A percentile compares a stretch with the other conserved stretches of the same genome.
Conservation (phyloP, 2,888 invertebrate genomes). For the Corbicula japonica region DNA sequence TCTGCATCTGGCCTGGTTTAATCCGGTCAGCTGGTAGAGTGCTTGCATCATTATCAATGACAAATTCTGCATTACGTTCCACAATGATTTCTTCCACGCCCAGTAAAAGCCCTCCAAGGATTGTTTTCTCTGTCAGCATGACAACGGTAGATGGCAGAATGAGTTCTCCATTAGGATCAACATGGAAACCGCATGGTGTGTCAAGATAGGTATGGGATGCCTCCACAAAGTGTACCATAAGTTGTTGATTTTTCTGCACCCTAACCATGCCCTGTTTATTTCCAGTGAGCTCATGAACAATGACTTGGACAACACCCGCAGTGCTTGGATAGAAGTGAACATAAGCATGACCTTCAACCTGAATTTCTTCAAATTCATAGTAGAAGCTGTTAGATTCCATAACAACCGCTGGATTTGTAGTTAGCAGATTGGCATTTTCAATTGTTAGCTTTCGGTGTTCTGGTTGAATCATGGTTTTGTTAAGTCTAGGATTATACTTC, state of each 20-base stretch:
- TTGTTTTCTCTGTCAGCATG: slow-evolving; percentile 70
- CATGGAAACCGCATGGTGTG: slow-evolving; percentile 78
- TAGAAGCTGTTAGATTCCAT: slow-evolving; percentile 72
- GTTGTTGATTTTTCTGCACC: slow-evolving; percentile 72
- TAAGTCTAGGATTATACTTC: slow-evolving; percentile 77
- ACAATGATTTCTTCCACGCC: slow-evolving; percentile 75
- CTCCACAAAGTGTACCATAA: slow-evolving; percentile 73
- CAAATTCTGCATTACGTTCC: slow-evolving; percentile 72
- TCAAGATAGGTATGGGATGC: slow-evolving; percentile 79
- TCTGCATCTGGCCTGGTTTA: slow-evolving; percentile 53
- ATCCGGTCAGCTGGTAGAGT: slow-evolving; percentile 50
- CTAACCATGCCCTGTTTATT: slow-evolving; percentile 76
- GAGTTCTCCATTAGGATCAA: slow-evolving; percentile 75
- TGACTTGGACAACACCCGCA: slow-evolving; percentile 66
- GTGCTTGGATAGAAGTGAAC: slow-evolving; percentile 76
- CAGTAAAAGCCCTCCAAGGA: slow-evolving; percentile 73
- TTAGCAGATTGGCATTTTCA: slow-evolving; percentile 69
- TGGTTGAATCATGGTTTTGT: slow-evolving; percentile 70
- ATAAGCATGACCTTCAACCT: slow-evolving; percentile 76
- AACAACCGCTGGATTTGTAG: slow-evolving; percentile 75
- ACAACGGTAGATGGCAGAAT: slow-evolving; percentile 74
- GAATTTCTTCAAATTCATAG: slow-evolving; percentile 78
- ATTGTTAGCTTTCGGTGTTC: slow-evolving; percentile 76
- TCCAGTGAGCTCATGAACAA: slow-evolving; percentile 78
- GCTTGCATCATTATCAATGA: slow-evolving; percentile 65